Evolutionary conservation across 2,797 vertebrate genomes (phyloP).

Genomic region (Danio choprae): DNA sequence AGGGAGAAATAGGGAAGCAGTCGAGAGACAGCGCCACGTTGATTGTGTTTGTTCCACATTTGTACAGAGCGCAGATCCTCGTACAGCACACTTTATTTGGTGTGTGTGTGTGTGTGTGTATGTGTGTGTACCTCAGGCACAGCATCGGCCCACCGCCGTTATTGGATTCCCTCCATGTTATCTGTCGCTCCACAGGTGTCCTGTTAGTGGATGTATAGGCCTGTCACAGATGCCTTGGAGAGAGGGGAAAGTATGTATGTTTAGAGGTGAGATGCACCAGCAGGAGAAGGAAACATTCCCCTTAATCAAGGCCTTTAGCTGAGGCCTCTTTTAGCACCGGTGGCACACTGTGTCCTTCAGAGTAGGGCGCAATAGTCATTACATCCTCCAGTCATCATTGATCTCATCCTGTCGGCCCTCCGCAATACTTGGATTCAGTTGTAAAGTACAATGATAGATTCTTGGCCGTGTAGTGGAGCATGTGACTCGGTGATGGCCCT

Average conservation of each 20-base stretch:
- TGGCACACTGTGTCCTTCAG: slow-evolving; percentile 46
- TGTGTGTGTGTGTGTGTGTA: slow-evolving; percentile 16
- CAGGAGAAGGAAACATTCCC: slow-evolving; percentile 31
- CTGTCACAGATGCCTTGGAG: slow-evolving; percentile 39
- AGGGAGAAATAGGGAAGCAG: slow-evolving; percentile 45
- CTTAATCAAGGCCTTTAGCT: slow-evolving; percentile 52
- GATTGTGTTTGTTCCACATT: slow-evolving; percentile 52
- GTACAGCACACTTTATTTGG: slow-evolving; percentile 2
- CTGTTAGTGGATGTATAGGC: slow-evolving; percentile 48
- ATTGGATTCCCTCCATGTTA: slow-evolving; percentile 48
- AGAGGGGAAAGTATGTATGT: slow-evolving; percentile 35
- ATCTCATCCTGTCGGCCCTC: slow-evolving; percentile 25
- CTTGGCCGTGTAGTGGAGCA: neutral
- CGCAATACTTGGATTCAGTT: slow-evolving; percentile 36
- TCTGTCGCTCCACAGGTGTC: slow-evolving; percentile 35
- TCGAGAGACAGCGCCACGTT: slow-evolving; percentile 13
- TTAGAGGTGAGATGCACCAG: slow-evolving; percentile 29
- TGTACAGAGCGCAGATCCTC: neutral
- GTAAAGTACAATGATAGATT: slow-evolving; percentile 1
- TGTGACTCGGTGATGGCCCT: neutral
- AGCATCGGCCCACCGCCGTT: slow-evolving; percentile 7
- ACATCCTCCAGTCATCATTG: slow-evolving; percentile 42
- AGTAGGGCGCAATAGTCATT: slow-evolving; percentile 32
- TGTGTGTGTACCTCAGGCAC: slow-evolving; percentile 18
- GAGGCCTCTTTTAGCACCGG: slow-evolving; percentile 18